Evolutionary conservation across 2,888 invertebrate genomes (phyloP).

Genomic region (Galerucella nymphaeae): DNA sequence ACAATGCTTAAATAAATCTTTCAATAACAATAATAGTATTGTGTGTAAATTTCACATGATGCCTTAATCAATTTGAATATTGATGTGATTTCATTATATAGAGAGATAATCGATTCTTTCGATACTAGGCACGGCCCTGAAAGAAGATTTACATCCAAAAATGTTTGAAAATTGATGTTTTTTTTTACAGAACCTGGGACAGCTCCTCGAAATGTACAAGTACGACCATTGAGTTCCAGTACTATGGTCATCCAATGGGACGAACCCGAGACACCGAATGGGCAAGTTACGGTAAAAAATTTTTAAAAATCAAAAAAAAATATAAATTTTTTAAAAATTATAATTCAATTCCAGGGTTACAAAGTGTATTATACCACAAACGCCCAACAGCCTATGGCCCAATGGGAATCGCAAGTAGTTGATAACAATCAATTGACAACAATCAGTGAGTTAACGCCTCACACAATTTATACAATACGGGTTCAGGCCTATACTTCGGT

Average conservation of each 20-base stretch:
- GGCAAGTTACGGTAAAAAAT: constrained; percentile 90
- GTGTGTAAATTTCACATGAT: constrained; percentile 15
- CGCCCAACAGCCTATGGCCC: constrained; percentile 84
- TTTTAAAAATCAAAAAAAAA: neutral
- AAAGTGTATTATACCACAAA: constrained; percentile 96
- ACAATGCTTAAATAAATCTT: constrained; percentile 16
- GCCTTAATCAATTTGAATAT: constrained; percentile 16
- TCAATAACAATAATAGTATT: constrained; percentile 6
- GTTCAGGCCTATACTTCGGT: constrained; percentile 95
- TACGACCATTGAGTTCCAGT: constrained; percentile 91
- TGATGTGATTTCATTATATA: neutral
- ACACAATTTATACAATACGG: constrained; percentile 93
- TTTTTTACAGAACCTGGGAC: constrained; percentile 86
- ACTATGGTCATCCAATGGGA: constrained; percentile 99
- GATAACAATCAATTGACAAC: constrained; percentile 94
- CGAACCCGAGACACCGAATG: constrained; percentile 96
- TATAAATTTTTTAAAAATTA: neutral
- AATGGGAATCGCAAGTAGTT: constrained; percentile 94
- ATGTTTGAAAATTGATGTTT: constrained; percentile 24
- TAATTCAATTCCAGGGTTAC: constrained; percentile 84
- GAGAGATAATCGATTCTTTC: neutral
- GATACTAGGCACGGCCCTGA: neutral
- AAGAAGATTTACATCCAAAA: neutral
- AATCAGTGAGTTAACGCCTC: constrained; percentile 89
- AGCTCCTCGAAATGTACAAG: constrained; percentile 94